Percentiles rank a stretch among this genome's conserved stretches.
Evolutionary conservation across 2,797 vertebrate species (phyloP).

Genomic region (Danionella dracula): DNA sequence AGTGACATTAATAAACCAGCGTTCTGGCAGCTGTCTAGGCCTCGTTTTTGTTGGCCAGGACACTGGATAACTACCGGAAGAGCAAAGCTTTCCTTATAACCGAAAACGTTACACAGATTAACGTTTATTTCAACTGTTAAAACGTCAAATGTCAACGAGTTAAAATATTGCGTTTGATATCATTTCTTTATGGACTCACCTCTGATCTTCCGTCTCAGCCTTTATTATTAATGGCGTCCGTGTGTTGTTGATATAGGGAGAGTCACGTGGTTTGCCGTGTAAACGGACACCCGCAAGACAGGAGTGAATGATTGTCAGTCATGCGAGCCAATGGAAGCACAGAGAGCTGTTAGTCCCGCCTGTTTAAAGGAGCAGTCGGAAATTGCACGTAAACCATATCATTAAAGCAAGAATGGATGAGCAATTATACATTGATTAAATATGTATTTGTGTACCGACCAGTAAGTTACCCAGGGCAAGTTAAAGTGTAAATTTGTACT

Average conservation of each 20-base stretch:
- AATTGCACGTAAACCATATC: too few species aligned
- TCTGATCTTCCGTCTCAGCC: constrained; percentile 46
- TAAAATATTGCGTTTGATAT: background rate
- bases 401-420: too few species aligned
- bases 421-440: too few species aligned
- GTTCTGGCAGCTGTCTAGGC: constrained; percentile 9
- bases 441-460: too few species aligned
- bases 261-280: constrained; percentile 52
- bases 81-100: background rate
- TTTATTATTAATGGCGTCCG: constrained; percentile 55
- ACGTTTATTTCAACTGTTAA: background rate
- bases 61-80: background rate
- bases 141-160: background rate
- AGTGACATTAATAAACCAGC: constrained; percentile 8
- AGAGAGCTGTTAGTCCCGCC: constrained; percentile 2
- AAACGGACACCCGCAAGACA: constrained; percentile 29
- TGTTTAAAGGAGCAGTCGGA: too few species aligned
- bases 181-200: constrained; percentile 53
- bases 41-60: constrained; percentile 23
- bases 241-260: constrained; percentile 56
- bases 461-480: too few species aligned
- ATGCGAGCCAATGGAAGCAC: background rate
- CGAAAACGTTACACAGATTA: background rate
- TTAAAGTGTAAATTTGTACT: too few species aligned
- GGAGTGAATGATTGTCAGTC: constrained; percentile 11